Evolutionary conservation across 37 sponge, comb jelly and placozoan genomes (phyloP), one percentile per base, ranked within the genome.

Genomic region (Ianthella basta): DNA sequence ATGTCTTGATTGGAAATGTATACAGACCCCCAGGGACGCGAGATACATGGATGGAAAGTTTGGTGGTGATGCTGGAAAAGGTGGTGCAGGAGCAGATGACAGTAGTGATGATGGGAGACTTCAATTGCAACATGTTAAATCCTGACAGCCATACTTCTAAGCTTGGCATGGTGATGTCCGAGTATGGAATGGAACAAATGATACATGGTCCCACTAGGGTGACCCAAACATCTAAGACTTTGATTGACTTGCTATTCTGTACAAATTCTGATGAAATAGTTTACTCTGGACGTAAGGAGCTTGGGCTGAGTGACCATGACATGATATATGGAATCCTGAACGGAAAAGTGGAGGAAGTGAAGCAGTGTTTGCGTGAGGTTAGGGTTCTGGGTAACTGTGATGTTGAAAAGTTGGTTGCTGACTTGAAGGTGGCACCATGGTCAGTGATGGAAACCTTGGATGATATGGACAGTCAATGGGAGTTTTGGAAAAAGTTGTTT

Each of bases 121-220:
- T 83, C 36, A 83, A 83, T 57, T 83, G 84, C 25, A 27, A 83
- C 34, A 83, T 83, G 84, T 56, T 83, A 18, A 14, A 34, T 66
- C 55, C 84, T 39, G 84, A 67, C 55, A n/a, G 14, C 30, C 12
- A 12, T 19, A 55, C 72, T 15, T 53, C 5, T 4, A 66, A 55
- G 30, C 55, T 83, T 12, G 56, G 15, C 5, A 16, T 60, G 65
- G 65, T 82, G 38, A 82, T 38, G 38, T 40, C 82, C 20, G 82
- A 83, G 72, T 83, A 69, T 83, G 72, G 72, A n/a, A 4, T 83
- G 14, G 6, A 14, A 18, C 84, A 83, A 41, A 67, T 68, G 72
- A 68, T 83, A n/a, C 18, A 15, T 12, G 55, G 56, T 50, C 84
- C 84, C 30, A 68, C 84, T 14, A 83, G 84, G 40, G 84, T 83